Evolutionary conservation across 2,888 invertebrate species (phyloP).

Genomic region (Adineta ricciae): DNA sequence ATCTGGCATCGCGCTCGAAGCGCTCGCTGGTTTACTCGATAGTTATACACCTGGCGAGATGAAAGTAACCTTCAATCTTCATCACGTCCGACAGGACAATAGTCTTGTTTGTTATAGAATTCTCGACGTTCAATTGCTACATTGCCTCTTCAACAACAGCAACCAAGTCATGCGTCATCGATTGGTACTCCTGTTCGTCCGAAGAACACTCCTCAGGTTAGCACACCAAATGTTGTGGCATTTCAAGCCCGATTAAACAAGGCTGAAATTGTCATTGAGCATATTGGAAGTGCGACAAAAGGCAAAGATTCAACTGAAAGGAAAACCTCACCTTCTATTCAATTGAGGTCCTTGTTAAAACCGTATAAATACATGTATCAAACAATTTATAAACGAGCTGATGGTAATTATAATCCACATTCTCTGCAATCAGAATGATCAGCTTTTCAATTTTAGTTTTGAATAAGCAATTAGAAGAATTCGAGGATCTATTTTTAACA

Average conservation of each 20-base stretch:
- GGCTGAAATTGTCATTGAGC: background rate
- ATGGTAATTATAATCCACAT: background rate
- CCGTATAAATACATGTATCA: background rate
- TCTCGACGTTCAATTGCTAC: background rate
- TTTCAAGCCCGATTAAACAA: constrained; percentile 10
- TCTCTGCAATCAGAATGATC: background rate
- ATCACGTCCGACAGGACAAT: background rate
- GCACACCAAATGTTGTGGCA: background rate
- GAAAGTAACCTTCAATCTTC: background rate
- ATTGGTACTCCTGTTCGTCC: background rate
- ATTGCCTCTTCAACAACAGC: background rate
- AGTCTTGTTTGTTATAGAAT: background rate
- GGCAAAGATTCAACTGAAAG: background rate
- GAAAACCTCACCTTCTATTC: background rate
- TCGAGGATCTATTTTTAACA: constrained; percentile 6
- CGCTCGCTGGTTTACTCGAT: background rate
- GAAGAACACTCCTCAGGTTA: background rate
- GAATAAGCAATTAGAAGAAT: constrained; percentile 3
- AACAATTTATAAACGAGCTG: background rate
- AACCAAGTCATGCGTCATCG: background rate
- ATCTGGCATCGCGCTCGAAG: background rate
- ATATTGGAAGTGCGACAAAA: background rate
- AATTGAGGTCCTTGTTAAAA: background rate
- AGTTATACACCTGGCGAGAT: background rate
- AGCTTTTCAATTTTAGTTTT: background rate